Evolutionary conservation across 2,888 invertebrate genomes (phyloP).

Genomic region (Synanthedon tipuliformis): DNA sequence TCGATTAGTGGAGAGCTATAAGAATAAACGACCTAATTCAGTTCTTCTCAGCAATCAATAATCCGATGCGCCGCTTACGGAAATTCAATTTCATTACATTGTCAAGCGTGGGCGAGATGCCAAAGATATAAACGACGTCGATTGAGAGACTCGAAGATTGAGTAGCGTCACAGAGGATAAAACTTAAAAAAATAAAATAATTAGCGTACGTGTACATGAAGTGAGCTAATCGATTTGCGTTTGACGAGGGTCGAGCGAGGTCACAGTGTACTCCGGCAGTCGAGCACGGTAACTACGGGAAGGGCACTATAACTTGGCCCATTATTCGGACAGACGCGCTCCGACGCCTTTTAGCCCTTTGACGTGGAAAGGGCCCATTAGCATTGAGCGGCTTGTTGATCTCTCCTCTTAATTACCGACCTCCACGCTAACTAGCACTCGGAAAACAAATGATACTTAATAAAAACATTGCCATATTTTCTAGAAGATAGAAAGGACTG

Average conservation of each 20-base stretch:
- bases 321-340: constrained; percentile 66
- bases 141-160: constrained; percentile 26
- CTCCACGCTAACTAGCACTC: constrained; percentile 35
- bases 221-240: constrained; percentile 59
- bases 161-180: constrained; percentile 22
- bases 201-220: constrained; percentile 35
- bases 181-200: constrained; percentile 51
- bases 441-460: constrained; percentile 9
- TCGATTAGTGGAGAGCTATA: constrained; percentile 16
- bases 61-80: constrained; percentile 31
- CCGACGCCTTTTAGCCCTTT: constrained; percentile 64
- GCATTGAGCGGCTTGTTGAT: constrained; percentile 63
- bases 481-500: not conserved
- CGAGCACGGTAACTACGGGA: constrained; percentile 16
- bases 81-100: constrained; percentile 35
- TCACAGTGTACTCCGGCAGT: constrained; percentile 32
- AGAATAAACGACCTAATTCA: constrained; percentile 27
- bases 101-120: constrained; percentile 29
- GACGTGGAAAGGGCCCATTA: constrained; percentile 65
- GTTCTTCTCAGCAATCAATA: constrained; percentile 31
- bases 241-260: constrained; percentile 63
- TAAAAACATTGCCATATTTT: constrained; percentile 1
- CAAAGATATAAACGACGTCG: constrained; percentile 35
- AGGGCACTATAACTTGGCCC: constrained; percentile 49
- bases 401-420: constrained; percentile 63